phyloP scores from a whole-genome alignment of 30 jellyfish, hydroid and myxozoan species.

The Hydractinia symbiolongicarpus region DNA sequence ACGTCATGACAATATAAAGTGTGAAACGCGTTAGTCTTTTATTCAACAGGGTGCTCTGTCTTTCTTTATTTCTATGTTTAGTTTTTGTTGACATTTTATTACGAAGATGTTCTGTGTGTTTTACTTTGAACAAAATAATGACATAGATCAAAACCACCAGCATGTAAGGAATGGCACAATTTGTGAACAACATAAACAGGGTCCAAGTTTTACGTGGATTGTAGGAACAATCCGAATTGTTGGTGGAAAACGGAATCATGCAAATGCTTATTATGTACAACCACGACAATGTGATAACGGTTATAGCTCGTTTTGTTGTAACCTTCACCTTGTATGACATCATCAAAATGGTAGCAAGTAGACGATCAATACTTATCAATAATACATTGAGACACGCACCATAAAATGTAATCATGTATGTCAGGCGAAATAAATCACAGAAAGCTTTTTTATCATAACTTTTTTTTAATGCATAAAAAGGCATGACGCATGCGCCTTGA shows the following conservation, averaged over 20 bases:
- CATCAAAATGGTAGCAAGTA: conserved; percentile 23
- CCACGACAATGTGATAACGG: conserved; percentile 12
- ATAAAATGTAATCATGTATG: conserved; percentile 35
- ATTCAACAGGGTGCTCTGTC: not conserved
- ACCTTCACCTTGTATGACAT: not conserved
- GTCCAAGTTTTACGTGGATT: conserved; percentile 31
- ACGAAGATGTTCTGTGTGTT: not conserved
- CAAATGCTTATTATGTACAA: conserved; percentile 12
- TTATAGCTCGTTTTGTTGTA: conserved; percentile 2
- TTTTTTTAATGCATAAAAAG: conserved; percentile 17
- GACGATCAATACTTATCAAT: conserved; percentile 25
- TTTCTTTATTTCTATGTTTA: not conserved
- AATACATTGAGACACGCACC: conserved; percentile 32
- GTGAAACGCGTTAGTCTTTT: conserved; percentile 12
- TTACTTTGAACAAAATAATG: not conserved
- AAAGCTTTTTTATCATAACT: not conserved
- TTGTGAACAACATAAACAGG: conserved; percentile 16
- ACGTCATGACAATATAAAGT: not conserved
- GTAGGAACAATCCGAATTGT: conserved; percentile 3
- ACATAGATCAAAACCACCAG: conserved; percentile 8
- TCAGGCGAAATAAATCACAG: conserved; percentile 31
- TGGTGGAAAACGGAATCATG: conserved; percentile 24
- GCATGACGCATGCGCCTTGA: conserved; percentile 40
- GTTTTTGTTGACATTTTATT: not conserved
- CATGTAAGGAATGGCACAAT: conserved; percentile 24